These are phyloP conservation scores for Phalacrocorax brasilianus DNA, from an alignment of 2,113 vertebrate genomes.

Conservation along the genomic window DNA sequence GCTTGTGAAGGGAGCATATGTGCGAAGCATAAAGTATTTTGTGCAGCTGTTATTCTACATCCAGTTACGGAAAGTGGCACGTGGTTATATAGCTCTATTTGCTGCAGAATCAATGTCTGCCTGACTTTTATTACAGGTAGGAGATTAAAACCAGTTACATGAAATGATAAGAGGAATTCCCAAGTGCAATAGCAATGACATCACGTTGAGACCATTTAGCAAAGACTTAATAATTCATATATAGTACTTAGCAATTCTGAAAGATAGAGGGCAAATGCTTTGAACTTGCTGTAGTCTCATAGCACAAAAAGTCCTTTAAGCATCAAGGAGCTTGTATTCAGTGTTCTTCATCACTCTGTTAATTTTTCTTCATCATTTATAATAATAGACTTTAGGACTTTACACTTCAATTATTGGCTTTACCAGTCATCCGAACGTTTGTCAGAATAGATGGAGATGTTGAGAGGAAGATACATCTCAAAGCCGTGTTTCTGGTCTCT, in stretches of 20 bases:
- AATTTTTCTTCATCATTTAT: neutral
- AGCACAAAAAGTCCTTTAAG: neutral
- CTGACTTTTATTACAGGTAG: slow-evolving; percentile 2
- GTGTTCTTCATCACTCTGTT: neutral
- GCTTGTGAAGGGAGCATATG: neutral
- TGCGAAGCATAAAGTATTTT: neutral
- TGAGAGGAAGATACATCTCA: neutral
- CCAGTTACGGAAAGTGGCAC: neutral
- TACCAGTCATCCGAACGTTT: neutral
- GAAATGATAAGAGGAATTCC: neutral
- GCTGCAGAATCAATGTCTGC: neutral
- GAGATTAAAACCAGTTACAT: neutral
- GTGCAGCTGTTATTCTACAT: neutral
- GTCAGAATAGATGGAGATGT: neutral
- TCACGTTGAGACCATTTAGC: neutral
- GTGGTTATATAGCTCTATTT: neutral
- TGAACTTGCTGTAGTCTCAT: neutral
- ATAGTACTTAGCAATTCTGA: neutral
- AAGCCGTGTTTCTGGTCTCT: neutral
- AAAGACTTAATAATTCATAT: neutral
- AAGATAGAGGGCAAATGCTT: neutral
- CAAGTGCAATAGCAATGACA: neutral
- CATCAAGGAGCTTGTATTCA: neutral
- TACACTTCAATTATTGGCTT: neutral
- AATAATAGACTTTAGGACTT: neutral